phyloP scores from a whole-genome alignment of 2,797 vertebrate genomes.

The Cirrhinus molitorella region DNA sequence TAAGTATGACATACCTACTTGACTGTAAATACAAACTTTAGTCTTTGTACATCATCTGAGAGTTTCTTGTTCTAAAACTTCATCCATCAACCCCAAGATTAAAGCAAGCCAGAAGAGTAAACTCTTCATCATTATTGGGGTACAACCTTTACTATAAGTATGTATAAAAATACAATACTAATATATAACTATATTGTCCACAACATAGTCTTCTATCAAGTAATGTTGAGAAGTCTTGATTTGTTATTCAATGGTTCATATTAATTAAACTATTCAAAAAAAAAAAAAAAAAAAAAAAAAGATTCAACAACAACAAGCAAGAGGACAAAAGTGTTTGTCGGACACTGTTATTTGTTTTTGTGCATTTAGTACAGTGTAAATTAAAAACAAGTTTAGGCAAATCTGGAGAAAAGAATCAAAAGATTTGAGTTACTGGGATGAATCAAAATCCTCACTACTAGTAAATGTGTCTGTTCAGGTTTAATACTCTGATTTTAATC shows the following conservation, averaged over 20 bases:
- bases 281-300: no score
- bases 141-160: no score
- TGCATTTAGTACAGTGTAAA: neutral
- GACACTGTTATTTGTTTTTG: neutral
- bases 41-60: slow-evolving; percentile 28
- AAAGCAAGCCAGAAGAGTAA: neutral
- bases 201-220: neutral
- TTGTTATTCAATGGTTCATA: neutral
- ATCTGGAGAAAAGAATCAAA: neutral
- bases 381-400: neutral
- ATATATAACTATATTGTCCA: neutral
- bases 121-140: neutral
- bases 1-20: slow-evolving; percentile 49
- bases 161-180: neutral
- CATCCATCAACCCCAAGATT: slow-evolving; percentile 5
- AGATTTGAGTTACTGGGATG: neutral
- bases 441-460: neutral
- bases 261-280: neutral
- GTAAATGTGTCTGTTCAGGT: neutral
- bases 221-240: neutral
- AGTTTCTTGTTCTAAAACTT: slow-evolving; percentile 31
- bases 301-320: neutral
- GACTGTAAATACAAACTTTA: slow-evolving; percentile 50
- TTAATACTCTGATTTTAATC: neutral
- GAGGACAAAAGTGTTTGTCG: neutral